phyloP scores from a whole-genome alignment of 2,797 vertebrate species.

The Labroides dimidiatus region DNA sequence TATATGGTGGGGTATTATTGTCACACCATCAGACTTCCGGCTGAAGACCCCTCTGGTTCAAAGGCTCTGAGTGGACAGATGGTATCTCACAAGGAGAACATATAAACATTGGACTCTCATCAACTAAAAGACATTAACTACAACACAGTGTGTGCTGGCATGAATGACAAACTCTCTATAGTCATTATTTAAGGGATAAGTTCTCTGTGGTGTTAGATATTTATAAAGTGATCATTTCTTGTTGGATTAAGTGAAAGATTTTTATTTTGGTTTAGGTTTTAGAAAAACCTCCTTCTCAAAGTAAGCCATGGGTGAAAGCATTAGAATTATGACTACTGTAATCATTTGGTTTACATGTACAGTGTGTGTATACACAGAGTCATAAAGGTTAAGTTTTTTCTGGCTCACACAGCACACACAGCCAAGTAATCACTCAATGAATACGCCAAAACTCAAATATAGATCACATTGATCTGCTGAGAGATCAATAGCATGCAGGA shows the following conservation, averaged over 20 bases:
- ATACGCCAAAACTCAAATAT: constrained; percentile 1
- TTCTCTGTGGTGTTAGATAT: not conserved
- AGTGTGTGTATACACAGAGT: not conserved
- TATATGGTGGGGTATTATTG: constrained; percentile 51
- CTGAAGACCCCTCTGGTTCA: constrained; percentile 47
- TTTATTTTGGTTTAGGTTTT: not conserved
- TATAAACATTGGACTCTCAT: constrained; percentile 50
- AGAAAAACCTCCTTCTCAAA: not conserved
- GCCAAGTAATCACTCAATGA: not conserved
- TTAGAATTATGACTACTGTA: not conserved
- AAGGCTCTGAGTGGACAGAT: constrained; percentile 55
- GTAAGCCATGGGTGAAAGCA: not conserved
- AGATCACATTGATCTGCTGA: constrained; percentile 26
- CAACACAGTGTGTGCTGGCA: constrained; percentile 15
- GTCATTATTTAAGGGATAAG: not conserved
- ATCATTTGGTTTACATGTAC: not conserved
- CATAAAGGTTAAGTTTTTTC: not conserved
- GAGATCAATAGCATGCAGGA: constrained; percentile 38
- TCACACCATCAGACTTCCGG: constrained; percentile 50
- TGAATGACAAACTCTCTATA: not conserved
- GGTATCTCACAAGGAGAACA: constrained; percentile 50
- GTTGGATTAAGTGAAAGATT: too few relatives aligned
- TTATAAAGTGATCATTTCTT: too few relatives aligned
- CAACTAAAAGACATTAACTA: constrained; percentile 25
- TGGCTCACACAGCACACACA: not conserved